Conservation (phyloP, 2,113 vertebrate genomes). For the Vulpes ferrilata region DNA sequence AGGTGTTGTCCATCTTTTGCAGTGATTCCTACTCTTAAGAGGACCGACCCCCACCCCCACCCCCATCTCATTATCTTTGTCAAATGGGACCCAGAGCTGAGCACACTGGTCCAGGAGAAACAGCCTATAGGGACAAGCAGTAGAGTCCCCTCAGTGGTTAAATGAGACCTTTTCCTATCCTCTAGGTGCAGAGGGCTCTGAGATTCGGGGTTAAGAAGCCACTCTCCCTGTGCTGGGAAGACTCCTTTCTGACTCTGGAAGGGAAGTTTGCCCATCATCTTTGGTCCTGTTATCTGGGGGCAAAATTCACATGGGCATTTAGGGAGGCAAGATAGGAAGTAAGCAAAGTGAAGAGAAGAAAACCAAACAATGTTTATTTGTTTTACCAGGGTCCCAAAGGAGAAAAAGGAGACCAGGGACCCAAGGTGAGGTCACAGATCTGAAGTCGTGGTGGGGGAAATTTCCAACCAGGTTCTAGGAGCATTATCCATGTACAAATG, state of each 20-base stretch:
- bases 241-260: background rate
- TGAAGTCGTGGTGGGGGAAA: too few relatives aligned
- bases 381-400: conserved; percentile 92
- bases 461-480: background rate
- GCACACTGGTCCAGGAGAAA: background rate
- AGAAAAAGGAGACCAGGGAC: conserved; percentile 91
- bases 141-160: background rate
- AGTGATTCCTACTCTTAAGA: background rate
- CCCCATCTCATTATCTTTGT: background rate
- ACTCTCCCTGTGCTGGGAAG: rapidly evolving
- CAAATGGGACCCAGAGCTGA: background rate
- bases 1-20: background rate
- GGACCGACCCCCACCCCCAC: background rate
- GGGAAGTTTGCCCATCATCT: background rate
- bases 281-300: background rate
- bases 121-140: background rate
- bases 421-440: conserved; percentile 88
- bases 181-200: background rate
- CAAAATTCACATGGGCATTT: background rate
- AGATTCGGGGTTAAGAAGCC: background rate
- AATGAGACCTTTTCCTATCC: background rate
- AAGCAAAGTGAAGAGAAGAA: background rate
- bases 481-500: background rate
- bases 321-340: background rate
- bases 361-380: background rate